Percentiles rank a stretch among this genome's conserved stretches.
phyloP scores from a whole-genome alignment of 2,113 vertebrate species.

The Pagrus major region DNA sequence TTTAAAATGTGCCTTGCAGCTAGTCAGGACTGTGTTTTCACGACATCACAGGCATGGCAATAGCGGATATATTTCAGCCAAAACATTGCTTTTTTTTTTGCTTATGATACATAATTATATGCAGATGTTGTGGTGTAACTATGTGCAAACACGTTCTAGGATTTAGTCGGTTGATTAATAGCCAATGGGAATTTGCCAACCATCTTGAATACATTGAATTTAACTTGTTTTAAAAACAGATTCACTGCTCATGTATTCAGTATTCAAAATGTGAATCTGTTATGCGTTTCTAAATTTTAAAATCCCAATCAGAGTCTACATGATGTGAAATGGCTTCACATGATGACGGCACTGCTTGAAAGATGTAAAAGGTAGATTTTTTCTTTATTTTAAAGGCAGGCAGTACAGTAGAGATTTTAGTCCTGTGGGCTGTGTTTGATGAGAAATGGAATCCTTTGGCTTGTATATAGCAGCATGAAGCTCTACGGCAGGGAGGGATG shows the following conservation, averaged over 20 bases:
- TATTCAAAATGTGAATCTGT: neutral
- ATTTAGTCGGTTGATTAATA: conserved; percentile 29
- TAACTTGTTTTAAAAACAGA: neutral
- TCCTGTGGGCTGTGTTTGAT: conserved; percentile 51
- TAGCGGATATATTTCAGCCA: conserved; percentile 20
- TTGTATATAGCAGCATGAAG: conserved; percentile 51
- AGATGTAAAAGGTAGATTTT: conserved; percentile 12
- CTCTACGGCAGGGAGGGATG: conserved; percentile 27
- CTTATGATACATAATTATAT: neutral
- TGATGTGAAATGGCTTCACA: conserved; percentile 18
- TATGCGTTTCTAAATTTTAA: neutral
- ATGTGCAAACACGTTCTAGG: neutral
- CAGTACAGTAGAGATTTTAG: conserved; percentile 16
- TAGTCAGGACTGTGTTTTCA: neutral
- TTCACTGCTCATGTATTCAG: too few relatives aligned
- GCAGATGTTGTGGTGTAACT: neutral
- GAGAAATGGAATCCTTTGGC: conserved; percentile 52
- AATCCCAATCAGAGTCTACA: neutral
- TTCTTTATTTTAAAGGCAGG: conserved; percentile 22
- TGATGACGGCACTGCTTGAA: conserved; percentile 41
- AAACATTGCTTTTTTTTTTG: conserved; percentile 28
- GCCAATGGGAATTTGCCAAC: neutral
- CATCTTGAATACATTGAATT: neutral
- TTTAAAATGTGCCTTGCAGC: conserved; percentile 64
- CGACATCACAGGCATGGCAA: conserved; percentile 29